Conservation (phyloP, 2,797 vertebrate genomes). For the Clarias platycephalus region DNA sequence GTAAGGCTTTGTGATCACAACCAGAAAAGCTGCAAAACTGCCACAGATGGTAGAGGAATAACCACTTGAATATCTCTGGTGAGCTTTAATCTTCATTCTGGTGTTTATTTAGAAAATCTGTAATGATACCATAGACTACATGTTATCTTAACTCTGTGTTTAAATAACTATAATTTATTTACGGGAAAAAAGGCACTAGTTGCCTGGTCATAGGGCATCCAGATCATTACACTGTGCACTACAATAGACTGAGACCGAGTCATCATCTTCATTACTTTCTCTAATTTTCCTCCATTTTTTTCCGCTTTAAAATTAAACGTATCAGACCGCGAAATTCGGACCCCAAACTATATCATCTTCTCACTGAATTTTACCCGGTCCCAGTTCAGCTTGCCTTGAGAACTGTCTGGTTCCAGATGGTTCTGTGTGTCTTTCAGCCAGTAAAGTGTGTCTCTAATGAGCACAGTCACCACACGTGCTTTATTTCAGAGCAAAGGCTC, state of each 20-base stretch:
- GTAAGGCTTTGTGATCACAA: slow-evolving; percentile 22
- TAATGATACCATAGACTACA: slow-evolving; percentile 49
- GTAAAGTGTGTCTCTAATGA: slow-evolving; percentile 7
- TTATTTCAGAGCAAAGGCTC: neutral
- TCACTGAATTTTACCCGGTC: neutral
- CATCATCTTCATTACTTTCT: neutral
- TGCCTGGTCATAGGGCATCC: slow-evolving; percentile 1
- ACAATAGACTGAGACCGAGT: neutral
- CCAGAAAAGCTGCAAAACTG: slow-evolving; percentile 12
- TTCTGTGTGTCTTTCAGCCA: slow-evolving; percentile 5
- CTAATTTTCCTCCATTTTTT: neutral
- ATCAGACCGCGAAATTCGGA: neutral
- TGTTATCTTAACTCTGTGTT: slow-evolving; percentile 33
- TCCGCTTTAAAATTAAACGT: neutral
- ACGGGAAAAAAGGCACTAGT: neutral
- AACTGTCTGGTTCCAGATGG: neutral
- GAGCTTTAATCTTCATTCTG: slow-evolving; percentile 36
- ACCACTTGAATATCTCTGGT: neutral
- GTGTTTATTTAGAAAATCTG: slow-evolving; percentile 42
- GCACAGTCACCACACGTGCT: neutral
- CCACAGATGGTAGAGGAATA: slow-evolving; percentile 10
- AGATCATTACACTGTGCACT: neutral
- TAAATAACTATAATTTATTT: slow-evolving; percentile 40
- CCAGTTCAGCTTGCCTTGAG: neutral
- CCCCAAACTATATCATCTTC: neutral